phyloP scores from a whole-genome alignment of 2,797 vertebrate species.

The Linurgus olivaceus region DNA sequence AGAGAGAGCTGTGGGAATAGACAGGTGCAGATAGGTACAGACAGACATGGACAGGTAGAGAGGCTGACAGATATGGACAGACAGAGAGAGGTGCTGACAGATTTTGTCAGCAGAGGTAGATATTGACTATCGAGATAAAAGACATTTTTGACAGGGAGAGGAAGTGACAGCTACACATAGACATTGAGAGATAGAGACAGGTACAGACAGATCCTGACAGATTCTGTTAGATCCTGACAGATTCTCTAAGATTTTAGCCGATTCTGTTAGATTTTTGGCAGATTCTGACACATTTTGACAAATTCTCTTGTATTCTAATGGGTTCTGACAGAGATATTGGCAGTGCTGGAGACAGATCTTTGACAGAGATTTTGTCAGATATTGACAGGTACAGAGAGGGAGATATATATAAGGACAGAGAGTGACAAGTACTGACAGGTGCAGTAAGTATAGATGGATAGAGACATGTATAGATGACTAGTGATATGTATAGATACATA shows the following conservation, averaged over 20 bases:
- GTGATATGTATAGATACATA: not conserved
- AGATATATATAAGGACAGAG: not conserved
- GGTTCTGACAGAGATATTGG: not conserved
- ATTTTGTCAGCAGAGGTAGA: not conserved
- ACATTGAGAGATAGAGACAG: not conserved
- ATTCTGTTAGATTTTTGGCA: not conserved
- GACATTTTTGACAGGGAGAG: not conserved
- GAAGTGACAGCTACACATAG: not conserved
- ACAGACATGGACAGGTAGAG: not conserved
- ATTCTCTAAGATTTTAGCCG: not conserved
- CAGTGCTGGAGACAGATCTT: not conserved
- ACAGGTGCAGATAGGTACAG: not conserved
- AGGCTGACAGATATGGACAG: not conserved
- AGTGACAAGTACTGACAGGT: not conserved
- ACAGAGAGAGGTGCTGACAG: not conserved
- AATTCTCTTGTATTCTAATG: not conserved
- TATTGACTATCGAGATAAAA: not conserved
- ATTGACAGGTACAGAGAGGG: not conserved
- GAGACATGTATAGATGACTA: not conserved
- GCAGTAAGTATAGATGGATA: not conserved
- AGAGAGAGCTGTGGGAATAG: not conserved
- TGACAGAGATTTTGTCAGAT: not conserved
- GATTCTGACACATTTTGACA: not conserved
- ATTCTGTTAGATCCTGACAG: not conserved
- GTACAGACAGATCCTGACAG: not conserved